A percentile compares a stretch with the other conserved stretches of the same genome.
Conservation (phyloP, 2,888 invertebrate genomes). For the Erynnis tages region DNA sequence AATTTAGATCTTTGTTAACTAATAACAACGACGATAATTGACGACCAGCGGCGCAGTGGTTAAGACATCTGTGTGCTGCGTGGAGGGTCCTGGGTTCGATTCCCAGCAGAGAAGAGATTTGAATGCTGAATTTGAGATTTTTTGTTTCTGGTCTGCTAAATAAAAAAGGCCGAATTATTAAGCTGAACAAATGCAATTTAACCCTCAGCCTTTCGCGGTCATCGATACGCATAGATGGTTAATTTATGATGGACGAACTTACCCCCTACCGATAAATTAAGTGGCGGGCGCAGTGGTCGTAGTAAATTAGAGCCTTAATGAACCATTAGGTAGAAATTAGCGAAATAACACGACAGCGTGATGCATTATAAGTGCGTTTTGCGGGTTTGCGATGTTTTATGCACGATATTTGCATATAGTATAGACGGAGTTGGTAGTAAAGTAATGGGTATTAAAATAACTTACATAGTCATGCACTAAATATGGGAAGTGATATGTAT, state of each 20-base stretch:
- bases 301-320: conserved; percentile 50
- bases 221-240: background rate
- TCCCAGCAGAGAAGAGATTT: no score
- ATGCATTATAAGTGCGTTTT: conserved; percentile 31
- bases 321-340: conserved; percentile 53
- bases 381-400: conserved; percentile 18
- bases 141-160: background rate
- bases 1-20: no score
- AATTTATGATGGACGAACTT: conserved; percentile 22
- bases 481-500: no score
- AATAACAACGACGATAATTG: no score
- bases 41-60: no score
- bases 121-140: background rate
- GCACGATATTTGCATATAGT: conserved; percentile 10
- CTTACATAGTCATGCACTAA: no score
- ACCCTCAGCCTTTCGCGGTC: no score
- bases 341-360: conserved; percentile 42
- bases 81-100: no score
- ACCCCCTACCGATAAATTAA: conserved; percentile 38
- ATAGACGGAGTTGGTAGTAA: background rate
- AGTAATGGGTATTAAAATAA: no score
- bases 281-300: conserved; percentile 28
- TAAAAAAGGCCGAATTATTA: background rate
- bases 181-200: background rate
- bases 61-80: no score